Base-by-base conservation (phyloP, 2,888 invertebrate genomes). In the Nomada flava region DNA sequence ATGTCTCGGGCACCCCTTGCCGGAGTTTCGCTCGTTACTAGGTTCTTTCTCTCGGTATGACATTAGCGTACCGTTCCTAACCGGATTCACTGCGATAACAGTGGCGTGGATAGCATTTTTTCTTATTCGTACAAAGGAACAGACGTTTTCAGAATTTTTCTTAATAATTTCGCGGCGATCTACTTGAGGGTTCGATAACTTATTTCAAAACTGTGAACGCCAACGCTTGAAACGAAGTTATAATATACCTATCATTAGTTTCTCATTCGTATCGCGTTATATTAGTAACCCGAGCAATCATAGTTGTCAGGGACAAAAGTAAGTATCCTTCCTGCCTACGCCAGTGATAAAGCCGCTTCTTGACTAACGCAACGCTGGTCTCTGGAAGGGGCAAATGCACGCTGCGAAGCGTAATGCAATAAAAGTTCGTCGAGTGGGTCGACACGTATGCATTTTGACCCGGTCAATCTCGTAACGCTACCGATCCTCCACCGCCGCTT, bases 371-470 rank as follows among this genome's bases (percentile, higher is more conserved):
- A 87, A 89, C 90, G 86, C 89, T 87, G 89, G 76, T 83, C 86
- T 71, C 71, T 59, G 78, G 80, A 80, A 73, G 78, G 83, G 85
- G 83, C 89, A 88, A 89, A 91, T 89, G 91, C 89, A 87, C 86
- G 90, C 23, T 82, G 84, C 78, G 72, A 82, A 90, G 88, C 76
- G 88, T 92, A 92, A 92, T 91, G 91, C 89, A 91, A 93, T 93
- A 91, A 93, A 91, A 90, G 91, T 89, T 89, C 84, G 89, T 91
- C 91, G 91, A 92, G 92, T 92, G 92, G 92, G 89, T 90, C 85
- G 91, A 91, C 92, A 91, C 90, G 90, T 91, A 92, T 92, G 93
- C 90, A 92, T 91, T 91, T 92, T 92, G 91, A 92, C 91, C 90
- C 89, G 90, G 90, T 91, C 91, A 91, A 91, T 91, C 90, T 88